These are phyloP conservation scores for Sebastes taczanowskii DNA, from an alignment of 2,797 vertebrate genomes.

Conservation along the genomic window DNA sequence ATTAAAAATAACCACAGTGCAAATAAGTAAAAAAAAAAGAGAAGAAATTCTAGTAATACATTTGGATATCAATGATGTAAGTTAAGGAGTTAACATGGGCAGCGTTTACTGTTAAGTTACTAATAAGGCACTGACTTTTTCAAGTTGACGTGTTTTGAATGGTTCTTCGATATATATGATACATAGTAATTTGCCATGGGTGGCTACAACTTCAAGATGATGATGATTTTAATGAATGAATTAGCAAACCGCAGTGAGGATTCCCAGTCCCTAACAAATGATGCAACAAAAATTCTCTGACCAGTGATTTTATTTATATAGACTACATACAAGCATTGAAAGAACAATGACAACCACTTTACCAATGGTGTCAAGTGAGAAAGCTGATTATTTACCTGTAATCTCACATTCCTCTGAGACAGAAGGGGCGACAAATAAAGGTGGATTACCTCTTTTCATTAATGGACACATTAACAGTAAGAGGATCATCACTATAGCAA, in stretches of 20 bases:
- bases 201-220: not conserved
- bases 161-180: not conserved
- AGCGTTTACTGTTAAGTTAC: not conserved
- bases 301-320: not conserved
- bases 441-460: conserved; percentile 18
- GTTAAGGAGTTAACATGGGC: not conserved
- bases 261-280: not conserved
- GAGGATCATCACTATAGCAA: conserved; percentile 47
- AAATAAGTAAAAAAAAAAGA: not conserved
- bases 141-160: not conserved
- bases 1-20: no score
- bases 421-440: not conserved
- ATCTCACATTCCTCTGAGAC: not conserved
- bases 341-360: not conserved
- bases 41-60: no score
- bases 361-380: not conserved
- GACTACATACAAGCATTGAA: not conserved
- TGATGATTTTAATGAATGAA: not conserved
- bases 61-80: not conserved
- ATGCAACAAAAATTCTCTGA: not conserved
- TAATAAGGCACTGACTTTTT: not conserved
- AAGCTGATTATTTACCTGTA: not conserved
- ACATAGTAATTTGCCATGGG: not conserved
- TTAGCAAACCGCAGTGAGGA: not conserved
- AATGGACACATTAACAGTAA: conserved; percentile 29